Evolutionary conservation across 2,113 vertebrate species (phyloP).

Genomic region (Microtus ochrogaster): DNA sequence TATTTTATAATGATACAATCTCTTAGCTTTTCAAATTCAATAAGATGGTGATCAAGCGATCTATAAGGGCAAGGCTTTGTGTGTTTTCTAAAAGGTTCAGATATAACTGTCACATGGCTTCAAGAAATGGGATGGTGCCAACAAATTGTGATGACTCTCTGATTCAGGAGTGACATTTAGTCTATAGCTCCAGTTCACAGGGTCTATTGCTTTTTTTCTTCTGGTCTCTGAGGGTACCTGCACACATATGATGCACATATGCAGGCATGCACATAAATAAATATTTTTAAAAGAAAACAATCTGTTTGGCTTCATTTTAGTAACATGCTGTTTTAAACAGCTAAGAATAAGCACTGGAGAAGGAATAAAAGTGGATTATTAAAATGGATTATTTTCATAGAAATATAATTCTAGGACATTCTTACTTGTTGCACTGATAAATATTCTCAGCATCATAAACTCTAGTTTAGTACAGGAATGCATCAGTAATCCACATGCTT

Average conservation of each 20-base stretch:
- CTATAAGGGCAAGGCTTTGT: not conserved
- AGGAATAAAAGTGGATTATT: conserved; percentile 31
- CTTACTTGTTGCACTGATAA: not conserved
- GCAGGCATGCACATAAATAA: not conserved
- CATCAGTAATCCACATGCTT: not conserved
- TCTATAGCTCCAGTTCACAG: not conserved
- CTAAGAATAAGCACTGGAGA: not conserved
- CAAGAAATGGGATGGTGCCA: not conserved
- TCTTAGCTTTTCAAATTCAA: conserved; percentile 27
- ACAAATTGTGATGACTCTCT: not conserved
- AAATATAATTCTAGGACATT: conserved; percentile 24
- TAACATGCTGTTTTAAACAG: not conserved
- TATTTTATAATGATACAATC: not conserved
- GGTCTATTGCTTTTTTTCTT: not conserved
- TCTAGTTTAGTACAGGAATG: not conserved
- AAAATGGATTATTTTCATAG: not conserved
- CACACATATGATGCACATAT: not conserved
- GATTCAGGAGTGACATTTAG: not conserved
- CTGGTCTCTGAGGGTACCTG: not conserved
- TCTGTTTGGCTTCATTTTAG: conserved; percentile 20
- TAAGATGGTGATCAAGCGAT: not conserved
- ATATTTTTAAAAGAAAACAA: not conserved
- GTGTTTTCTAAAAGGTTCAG: not conserved
- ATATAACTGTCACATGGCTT: not conserved
- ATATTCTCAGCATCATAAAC: conserved; percentile 8